phyloP scores from a whole-genome alignment of 2,113 vertebrate species.

The Leptobrachium ailaonicum region DNA sequence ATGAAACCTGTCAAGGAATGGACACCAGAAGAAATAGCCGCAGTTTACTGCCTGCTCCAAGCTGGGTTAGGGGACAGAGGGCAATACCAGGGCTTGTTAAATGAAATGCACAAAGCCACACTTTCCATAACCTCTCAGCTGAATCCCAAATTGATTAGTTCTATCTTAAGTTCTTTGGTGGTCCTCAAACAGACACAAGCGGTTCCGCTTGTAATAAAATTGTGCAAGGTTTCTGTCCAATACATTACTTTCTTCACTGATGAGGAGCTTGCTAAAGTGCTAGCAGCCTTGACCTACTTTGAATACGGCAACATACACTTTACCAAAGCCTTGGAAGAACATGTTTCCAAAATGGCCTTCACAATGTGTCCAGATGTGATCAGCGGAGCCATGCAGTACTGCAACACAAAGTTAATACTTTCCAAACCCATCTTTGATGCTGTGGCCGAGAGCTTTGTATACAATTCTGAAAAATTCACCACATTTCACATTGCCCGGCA shows the following conservation, averaged over 20 bases:
- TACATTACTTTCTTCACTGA: slow-evolving; percentile 73
- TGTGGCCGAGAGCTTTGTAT: slow-evolving; percentile 80
- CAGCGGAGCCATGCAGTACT: slow-evolving; percentile 77
- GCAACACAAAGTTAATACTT: slow-evolving; percentile 70
- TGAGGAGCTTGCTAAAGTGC: slow-evolving; percentile 72
- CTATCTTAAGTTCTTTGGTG: slow-evolving; percentile 73
- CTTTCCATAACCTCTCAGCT: slow-evolving; percentile 60
- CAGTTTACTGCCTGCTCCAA: slow-evolving; percentile 76
- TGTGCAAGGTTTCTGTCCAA: slow-evolving; percentile 75
- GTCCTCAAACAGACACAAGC: slow-evolving; percentile 71
- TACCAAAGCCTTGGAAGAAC: slow-evolving; percentile 72
- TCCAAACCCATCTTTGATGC: slow-evolving; percentile 76
- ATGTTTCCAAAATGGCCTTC: slow-evolving; percentile 59
- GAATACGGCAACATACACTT: slow-evolving; percentile 75
- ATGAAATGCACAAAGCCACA: slow-evolving; percentile 70
- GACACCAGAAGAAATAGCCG: slow-evolving; percentile 65
- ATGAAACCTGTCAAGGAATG: slow-evolving; percentile 61
- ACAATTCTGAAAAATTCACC: slow-evolving; percentile 73
- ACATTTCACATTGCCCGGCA: slow-evolving; percentile 75
- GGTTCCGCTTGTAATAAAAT: slow-evolving; percentile 72
- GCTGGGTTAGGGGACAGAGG: slow-evolving; percentile 51
- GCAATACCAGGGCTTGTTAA: slow-evolving; percentile 70
- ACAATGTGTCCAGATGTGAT: slow-evolving; percentile 70
- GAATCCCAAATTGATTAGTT: slow-evolving; percentile 65
- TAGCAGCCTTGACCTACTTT: slow-evolving; percentile 80